Conservation (phyloP, 2,888 invertebrate species). For the Dromius quadrimaculatus region DNA sequence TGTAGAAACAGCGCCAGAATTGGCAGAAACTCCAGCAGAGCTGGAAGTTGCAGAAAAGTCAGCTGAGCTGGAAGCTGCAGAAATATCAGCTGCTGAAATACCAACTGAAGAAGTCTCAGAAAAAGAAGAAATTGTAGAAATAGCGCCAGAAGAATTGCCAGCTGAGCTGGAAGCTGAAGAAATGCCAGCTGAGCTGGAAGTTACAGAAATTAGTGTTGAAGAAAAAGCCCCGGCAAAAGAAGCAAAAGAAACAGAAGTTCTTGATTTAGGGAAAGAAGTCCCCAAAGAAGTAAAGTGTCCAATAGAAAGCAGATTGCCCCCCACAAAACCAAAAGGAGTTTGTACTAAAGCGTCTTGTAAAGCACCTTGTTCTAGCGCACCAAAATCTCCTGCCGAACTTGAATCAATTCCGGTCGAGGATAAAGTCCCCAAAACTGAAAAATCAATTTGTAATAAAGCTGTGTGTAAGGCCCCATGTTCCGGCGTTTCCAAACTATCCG, state of each 20-base stretch:
- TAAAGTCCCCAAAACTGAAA: background rate
- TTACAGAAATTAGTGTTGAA: too few relatives aligned
- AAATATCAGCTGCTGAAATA: too few relatives aligned
- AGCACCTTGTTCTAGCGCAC: background rate
- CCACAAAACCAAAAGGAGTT: background rate
- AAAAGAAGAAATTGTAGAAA: too few relatives aligned
- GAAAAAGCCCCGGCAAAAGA: background rate
- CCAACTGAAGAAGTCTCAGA: too few relatives aligned
- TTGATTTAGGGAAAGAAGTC: too few relatives aligned
- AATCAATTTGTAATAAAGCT: background rate
- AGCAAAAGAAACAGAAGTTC: background rate
- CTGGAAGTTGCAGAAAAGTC: too few relatives aligned
- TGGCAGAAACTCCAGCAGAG: background rate
- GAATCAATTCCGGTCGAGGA: background rate
- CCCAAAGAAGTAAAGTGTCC: too few relatives aligned
- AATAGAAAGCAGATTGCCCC: background rate
- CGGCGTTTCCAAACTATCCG: background rate
- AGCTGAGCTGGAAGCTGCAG: too few relatives aligned
- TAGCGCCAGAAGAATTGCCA: too few relatives aligned
- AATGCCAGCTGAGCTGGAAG: too few relatives aligned
- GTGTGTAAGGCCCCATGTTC: background rate
- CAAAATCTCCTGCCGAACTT: background rate
- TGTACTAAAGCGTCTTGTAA: slow-evolving; percentile 1
- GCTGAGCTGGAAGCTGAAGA: too few relatives aligned
- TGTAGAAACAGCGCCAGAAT: too few relatives aligned